phyloP scores from a whole-genome alignment of 2,888 invertebrate species.

The Mechanitis messenoides region DNA sequence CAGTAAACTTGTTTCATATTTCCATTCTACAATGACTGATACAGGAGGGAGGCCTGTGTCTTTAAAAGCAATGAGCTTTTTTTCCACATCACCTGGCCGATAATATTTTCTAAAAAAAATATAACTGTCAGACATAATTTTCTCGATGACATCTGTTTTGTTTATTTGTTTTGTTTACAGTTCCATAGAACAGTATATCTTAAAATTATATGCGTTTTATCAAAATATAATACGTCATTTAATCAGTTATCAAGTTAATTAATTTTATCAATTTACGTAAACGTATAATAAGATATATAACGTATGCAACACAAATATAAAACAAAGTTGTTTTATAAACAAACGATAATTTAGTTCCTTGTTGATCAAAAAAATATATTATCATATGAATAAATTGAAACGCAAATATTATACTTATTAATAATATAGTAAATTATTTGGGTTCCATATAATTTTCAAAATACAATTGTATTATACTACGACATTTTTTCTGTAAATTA shows the following conservation, averaged over 20 bases:
- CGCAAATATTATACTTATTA: no score
- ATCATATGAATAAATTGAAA: neutral
- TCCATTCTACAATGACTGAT: constrained; percentile 85
- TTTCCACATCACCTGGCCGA: constrained; percentile 83
- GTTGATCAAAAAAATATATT: constrained; percentile 7
- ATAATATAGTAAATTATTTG: no score
- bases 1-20: constrained; percentile 84
- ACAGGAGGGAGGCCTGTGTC: constrained; percentile 80
- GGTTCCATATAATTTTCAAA: no score
- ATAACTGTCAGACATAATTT: neutral
- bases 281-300: neutral
- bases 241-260: neutral
- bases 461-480: no score
- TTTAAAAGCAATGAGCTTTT: constrained; percentile 80
- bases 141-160: neutral
- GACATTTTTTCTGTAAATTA: neutral
- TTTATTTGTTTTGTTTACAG: no score
- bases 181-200: no score
- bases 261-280: constrained; percentile 6
- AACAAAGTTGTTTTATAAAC: constrained; percentile 20
- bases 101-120: constrained; percentile 72
- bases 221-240: neutral
- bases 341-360: constrained; percentile 26
- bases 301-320: neutral
- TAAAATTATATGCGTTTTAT: no score